Conservation (phyloP, 2,797 vertebrate species). For the Sphaeramia orbicularis region DNA sequence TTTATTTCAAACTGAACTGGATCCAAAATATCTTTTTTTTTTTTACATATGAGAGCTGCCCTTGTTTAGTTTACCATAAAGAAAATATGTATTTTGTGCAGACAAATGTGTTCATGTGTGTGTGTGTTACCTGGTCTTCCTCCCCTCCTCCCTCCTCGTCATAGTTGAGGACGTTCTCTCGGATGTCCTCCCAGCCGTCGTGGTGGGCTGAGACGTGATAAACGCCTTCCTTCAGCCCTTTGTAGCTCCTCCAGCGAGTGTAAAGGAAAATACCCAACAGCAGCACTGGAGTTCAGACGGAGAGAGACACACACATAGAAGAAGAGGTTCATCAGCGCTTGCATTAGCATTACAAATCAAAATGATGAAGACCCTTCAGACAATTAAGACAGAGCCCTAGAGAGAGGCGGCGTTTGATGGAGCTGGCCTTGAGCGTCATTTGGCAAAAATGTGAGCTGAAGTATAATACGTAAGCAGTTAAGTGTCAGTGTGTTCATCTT, state of each 20-base stretch:
- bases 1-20: constrained; percentile 38
- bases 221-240: constrained; percentile 85
- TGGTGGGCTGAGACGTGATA: constrained; percentile 86
- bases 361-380: constrained; percentile 35
- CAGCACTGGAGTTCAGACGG: constrained; percentile 79
- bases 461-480: constrained; percentile 1
- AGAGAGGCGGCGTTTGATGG: constrained; percentile 29
- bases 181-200: constrained; percentile 91
- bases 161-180: constrained; percentile 93
- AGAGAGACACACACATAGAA: not conserved
- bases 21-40: constrained; percentile 12
- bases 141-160: constrained; percentile 93
- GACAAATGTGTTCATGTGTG: not conserved
- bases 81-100: not conserved
- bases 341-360: constrained; percentile 25
- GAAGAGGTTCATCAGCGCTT: constrained; percentile 10
- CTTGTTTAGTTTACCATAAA: not conserved
- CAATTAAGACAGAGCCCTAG: constrained; percentile 13
- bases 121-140: constrained; percentile 87
- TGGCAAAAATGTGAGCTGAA: constrained; percentile 19
- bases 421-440: constrained; percentile 38
- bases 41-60: not conserved
- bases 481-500: constrained; percentile 9
- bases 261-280: constrained; percentile 87
- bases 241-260: constrained; percentile 86